Evolutionary conservation across 2,797 vertebrate genomes (phyloP).

Genomic region (Gorsachius magnificus): DNA sequence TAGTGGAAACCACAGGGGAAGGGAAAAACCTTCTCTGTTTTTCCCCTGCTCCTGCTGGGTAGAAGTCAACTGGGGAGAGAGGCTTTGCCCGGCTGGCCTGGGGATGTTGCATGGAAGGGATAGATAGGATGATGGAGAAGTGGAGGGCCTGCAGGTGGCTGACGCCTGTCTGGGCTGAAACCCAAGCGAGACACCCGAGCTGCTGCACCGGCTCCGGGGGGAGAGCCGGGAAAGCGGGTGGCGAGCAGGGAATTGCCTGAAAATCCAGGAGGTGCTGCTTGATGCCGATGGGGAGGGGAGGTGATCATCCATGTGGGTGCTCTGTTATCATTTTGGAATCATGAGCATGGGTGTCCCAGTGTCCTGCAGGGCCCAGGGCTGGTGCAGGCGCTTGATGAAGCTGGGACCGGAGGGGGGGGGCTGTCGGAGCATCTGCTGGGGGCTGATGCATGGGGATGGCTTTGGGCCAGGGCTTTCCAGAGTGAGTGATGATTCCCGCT

Average conservation of each 20-base stretch:
- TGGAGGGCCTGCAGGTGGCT: not conserved
- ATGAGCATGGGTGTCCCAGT: not conserved
- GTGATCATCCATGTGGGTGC: not conserved
- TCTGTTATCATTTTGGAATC: accelerated
- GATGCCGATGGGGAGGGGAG: accelerated
- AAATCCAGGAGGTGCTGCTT: not conserved
- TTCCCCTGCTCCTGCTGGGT: not conserved
- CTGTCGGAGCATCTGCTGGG: not conserved
- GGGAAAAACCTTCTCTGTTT: not conserved
- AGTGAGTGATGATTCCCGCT: not conserved
- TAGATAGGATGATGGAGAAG: not conserved
- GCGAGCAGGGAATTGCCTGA: not conserved
- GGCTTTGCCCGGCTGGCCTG: not conserved
- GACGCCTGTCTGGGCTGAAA: not conserved
- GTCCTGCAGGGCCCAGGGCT: not conserved
- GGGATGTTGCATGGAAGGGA: not conserved
- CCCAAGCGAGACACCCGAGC: not conserved
- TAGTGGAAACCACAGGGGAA: not conserved
- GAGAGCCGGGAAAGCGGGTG: not conserved
- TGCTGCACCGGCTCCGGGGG: not conserved
- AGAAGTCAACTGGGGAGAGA: not conserved
- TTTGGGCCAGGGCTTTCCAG: not conserved
- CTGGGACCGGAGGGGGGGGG: not conserved
- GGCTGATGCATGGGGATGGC: not conserved
- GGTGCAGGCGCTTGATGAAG: not conserved